Evolutionary conservation across 64 coral and sea anemone species (phyloP).

Genomic region (Stichodactyla helianthus): DNA sequence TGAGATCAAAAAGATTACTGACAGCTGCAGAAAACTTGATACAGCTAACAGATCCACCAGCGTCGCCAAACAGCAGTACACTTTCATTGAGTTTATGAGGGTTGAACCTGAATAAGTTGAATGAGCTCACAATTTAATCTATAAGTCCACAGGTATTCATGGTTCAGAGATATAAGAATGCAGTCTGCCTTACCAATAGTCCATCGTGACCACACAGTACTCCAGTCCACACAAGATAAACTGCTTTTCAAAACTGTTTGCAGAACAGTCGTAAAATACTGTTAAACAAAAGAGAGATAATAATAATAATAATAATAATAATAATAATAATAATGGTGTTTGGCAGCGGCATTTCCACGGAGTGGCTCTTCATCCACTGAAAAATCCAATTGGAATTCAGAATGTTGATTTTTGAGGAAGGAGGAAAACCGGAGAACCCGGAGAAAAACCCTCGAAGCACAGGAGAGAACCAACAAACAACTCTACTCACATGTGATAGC

Average conservation of each 20-base stretch:
- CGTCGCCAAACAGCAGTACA: constrained; percentile 75
- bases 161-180: background rate
- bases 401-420: too few species aligned
- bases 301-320: too few species aligned
- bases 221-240: constrained; percentile 84
- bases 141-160: background rate
- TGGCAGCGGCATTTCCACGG: too few species aligned
- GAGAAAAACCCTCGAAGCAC: too few species aligned
- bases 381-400: too few species aligned
- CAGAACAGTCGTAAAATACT: constrained; percentile 98
- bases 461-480: too few species aligned
- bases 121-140: background rate
- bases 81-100: constrained; percentile 73
- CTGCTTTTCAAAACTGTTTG: constrained; percentile 93
- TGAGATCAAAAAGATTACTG: constrained; percentile 63
- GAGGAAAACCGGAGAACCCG: too few species aligned
- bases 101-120: constrained; percentile 57
- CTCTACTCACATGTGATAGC: too few species aligned
- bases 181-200: constrained; percentile 73
- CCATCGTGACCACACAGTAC: constrained; percentile 86
- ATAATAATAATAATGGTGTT: too few species aligned
- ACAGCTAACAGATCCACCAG: constrained; percentile 64
- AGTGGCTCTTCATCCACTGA: too few species aligned
- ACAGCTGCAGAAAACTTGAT: constrained; percentile 78
- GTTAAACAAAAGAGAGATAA: background rate